These are phyloP conservation scores for Eospalax fontanierii DNA, from an alignment of 2,797 vertebrate species.

Conservation along the genomic window DNA sequence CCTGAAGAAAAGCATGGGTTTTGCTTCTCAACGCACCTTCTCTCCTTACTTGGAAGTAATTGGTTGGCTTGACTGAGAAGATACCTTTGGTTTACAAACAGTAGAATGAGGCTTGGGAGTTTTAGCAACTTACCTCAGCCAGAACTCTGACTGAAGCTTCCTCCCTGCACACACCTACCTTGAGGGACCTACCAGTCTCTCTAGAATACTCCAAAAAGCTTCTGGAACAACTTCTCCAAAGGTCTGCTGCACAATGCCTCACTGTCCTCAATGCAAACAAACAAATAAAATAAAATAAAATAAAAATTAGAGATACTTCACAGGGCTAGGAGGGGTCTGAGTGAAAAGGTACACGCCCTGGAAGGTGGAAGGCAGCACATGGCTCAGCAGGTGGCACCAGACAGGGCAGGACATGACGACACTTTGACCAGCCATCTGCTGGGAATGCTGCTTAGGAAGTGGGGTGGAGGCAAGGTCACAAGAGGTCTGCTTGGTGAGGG, in stretches of 20 bases:
- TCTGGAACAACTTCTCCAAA: not conserved
- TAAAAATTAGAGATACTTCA: not conserved
- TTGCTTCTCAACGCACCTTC: not conserved
- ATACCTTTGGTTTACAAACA: not conserved
- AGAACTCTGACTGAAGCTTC: not conserved
- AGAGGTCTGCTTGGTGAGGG: not conserved
- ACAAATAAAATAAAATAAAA: not conserved
- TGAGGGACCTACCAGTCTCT: no score
- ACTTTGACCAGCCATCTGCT: not conserved
- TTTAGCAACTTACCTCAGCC: not conserved
- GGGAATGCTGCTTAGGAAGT: not conserved
- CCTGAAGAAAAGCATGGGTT: not conserved
- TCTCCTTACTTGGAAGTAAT: not conserved
- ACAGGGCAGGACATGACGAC: not conserved
- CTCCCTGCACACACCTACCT: not conserved
- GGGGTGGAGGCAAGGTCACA: not conserved
- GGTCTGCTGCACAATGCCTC: not conserved
- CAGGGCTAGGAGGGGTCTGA: not conserved
- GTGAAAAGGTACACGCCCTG: not conserved
- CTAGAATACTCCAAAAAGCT: not conserved
- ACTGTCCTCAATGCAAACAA: not conserved
- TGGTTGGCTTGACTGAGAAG: not conserved
- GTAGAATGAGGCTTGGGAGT: not conserved
- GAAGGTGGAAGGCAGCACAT: not conserved
- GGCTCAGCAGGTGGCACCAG: not conserved